Evolutionary conservation across 2,797 vertebrate genomes (phyloP).

Genomic region (Forpus xanthops): DNA sequence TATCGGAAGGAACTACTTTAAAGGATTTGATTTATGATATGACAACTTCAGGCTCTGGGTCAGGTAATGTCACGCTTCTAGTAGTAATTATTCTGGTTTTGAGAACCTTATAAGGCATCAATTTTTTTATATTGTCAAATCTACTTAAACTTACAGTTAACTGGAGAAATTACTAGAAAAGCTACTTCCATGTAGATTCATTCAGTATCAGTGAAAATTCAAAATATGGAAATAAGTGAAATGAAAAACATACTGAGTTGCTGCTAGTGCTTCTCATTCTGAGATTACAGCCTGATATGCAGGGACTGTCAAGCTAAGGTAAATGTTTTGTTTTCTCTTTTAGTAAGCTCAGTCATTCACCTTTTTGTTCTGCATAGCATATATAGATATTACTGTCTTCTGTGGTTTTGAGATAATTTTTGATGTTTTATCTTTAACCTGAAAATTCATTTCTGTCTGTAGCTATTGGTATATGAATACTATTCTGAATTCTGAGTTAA

Average conservation of each 20-base stretch:
- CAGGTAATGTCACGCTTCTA: constrained; percentile 78
- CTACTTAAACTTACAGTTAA: background rate
- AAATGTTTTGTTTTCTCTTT: background rate
- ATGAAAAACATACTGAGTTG: background rate
- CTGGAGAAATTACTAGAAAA: background rate
- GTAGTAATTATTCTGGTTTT: background rate
- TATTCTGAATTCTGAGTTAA: background rate
- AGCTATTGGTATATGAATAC: background rate
- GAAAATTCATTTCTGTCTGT: background rate
- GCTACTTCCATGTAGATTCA: background rate
- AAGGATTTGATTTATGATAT: constrained; percentile 99
- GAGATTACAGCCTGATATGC: background rate
- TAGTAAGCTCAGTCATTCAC: background rate
- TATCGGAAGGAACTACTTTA: constrained; percentile 93
- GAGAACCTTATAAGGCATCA: background rate
- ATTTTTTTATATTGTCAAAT: background rate
- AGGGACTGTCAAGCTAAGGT: background rate
- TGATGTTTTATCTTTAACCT: background rate
- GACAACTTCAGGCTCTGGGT: constrained; percentile 97
- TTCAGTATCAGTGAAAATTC: background rate
- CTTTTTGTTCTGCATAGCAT: background rate
- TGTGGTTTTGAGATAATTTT: background rate
- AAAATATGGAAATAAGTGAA: background rate
- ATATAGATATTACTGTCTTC: background rate
- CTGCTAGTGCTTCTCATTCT: background rate